These are phyloP conservation scores for Osmoderma eremita DNA, from an alignment of 2,888 invertebrate genomes.

Conservation along the genomic window DNA sequence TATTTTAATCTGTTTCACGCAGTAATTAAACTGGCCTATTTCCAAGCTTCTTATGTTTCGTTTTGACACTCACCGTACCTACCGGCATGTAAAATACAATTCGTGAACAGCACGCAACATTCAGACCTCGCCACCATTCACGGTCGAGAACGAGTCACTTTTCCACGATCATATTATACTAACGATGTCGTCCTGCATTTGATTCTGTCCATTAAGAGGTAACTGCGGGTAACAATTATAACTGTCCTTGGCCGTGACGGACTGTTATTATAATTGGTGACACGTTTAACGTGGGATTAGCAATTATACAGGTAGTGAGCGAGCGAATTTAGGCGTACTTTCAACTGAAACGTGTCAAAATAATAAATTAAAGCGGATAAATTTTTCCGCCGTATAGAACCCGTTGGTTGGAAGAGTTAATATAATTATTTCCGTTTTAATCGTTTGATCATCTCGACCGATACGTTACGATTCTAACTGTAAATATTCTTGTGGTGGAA, in stretches of 20 bases:
- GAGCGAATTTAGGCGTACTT: conserved; percentile 21
- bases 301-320: conserved; percentile 25
- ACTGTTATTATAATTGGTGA: conserved; percentile 36
- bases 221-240: conserved; percentile 32
- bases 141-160: conserved; percentile 18
- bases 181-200: conserved; percentile 33
- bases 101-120: conserved; percentile 26
- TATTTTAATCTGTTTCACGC: conserved; percentile 16
- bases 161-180: conserved; percentile 24
- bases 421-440: conserved; percentile 22
- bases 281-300: conserved; percentile 24
- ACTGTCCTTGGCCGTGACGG: conserved; percentile 27
- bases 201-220: conserved; percentile 31
- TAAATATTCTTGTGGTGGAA: conserved; percentile 2
- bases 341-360: conserved; percentile 22
- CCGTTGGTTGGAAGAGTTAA: conserved; percentile 3
- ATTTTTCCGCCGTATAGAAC: background rate
- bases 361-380: conserved; percentile 13
- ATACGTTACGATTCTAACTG: conserved; percentile 19
- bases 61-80: background rate
- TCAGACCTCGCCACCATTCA: conserved; percentile 7
- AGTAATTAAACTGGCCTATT: conserved; percentile 27
- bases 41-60: conserved; percentile 11
- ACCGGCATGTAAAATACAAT: conserved; percentile 15
- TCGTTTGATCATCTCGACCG: conserved; percentile 18